A percentile compares a stretch with the other conserved stretches of the same genome.
Evolutionary conservation across 2,888 invertebrate genomes (phyloP).

Genomic region (Scaptomyza cyrtandrae): DNA sequence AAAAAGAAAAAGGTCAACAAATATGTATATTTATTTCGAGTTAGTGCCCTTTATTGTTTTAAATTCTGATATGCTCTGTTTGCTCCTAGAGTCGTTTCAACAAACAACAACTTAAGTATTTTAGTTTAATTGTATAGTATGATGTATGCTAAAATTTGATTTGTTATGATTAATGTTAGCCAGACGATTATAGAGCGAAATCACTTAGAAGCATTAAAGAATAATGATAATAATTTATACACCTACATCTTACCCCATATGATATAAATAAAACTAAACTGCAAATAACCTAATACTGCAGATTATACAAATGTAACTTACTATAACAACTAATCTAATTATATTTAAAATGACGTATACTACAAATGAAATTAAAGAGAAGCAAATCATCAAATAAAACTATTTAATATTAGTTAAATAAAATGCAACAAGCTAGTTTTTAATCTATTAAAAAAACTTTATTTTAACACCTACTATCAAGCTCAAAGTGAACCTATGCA

Average conservation of each 20-base stretch:
- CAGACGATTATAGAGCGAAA: conserved; percentile 27
- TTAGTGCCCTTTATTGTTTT: conserved; percentile 15
- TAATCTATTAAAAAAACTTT: neutral
- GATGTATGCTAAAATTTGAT: conserved; percentile 32
- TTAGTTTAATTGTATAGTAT: conserved; percentile 61
- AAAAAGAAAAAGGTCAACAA: conserved; percentile 16
- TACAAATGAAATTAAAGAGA: conserved; percentile 58
- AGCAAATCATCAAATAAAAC: conserved; percentile 65
- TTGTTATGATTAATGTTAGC: conserved; percentile 44
- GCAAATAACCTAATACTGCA: conserved; percentile 49
- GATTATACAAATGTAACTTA: conserved; percentile 44
- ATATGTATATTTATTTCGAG: conserved; percentile 47
- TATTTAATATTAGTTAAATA: conserved; percentile 72
- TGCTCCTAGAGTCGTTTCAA: conserved; percentile 57
- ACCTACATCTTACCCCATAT: conserved; percentile 36
- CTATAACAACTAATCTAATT: conserved; percentile 28
- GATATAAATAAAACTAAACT: conserved; percentile 42
- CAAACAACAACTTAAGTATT: conserved; percentile 52
- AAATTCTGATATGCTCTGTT: conserved; percentile 50
- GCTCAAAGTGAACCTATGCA: no score
- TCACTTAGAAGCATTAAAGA: conserved; percentile 56
- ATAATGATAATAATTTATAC: conserved; percentile 60
- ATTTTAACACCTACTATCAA: neutral
- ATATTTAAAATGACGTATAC: conserved; percentile 58
- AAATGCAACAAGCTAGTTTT: conserved; percentile 13